Evolutionary conservation across 1,140 invertebrate species (phyloP).

Genomic region (Meteorus sp.): DNA sequence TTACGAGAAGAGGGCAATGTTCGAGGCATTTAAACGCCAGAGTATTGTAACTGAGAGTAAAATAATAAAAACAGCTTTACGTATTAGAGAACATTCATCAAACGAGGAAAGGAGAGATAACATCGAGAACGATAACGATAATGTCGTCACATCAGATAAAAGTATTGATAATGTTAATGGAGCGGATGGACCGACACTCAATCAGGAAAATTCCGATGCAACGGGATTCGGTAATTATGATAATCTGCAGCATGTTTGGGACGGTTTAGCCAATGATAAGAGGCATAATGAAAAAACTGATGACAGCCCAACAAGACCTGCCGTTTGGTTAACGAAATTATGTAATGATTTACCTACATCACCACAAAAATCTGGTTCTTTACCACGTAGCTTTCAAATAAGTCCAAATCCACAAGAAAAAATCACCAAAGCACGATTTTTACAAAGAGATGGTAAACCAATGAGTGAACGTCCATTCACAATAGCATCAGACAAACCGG

Average conservation of each 20-base stretch:
- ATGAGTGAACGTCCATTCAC: slow-evolving; percentile 67
- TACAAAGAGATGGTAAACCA: slow-evolving; percentile 54
- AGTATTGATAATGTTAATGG: slow-evolving; percentile 25
- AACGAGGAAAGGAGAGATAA: slow-evolving; percentile 27
- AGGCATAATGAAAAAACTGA: slow-evolving; percentile 27
- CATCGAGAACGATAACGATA: too few relatives aligned
- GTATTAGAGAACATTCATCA: slow-evolving; percentile 44
- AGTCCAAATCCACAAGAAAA: slow-evolving; percentile 39
- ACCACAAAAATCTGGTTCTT: slow-evolving; percentile 71
- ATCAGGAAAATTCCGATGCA: slow-evolving; percentile 1
- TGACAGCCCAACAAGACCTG: slow-evolving; percentile 62
- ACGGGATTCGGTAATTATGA: slow-evolving; percentile 55
- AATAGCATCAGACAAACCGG: slow-evolving; percentile 66
- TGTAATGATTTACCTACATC: slow-evolving; percentile 59
- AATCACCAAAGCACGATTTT: slow-evolving; percentile 48
- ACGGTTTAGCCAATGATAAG: slow-evolving; percentile 40
- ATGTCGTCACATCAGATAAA: not conserved
- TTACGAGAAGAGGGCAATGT: slow-evolving; percentile 44
- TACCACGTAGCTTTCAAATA: slow-evolving; percentile 73
- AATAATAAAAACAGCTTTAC: slow-evolving; percentile 44
- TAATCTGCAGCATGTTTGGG: slow-evolving; percentile 58
- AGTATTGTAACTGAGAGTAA: slow-evolving; percentile 49
- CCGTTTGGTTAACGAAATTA: slow-evolving; percentile 66
- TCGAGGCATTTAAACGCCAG: slow-evolving; percentile 48
- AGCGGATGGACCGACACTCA: not conserved